A percentile compares a stretch with the other conserved stretches of the same genome.
These are phyloP conservation scores for Sebastes variabilis DNA, from an alignment of 2,797 vertebrate species.

Conservation along the genomic window DNA sequence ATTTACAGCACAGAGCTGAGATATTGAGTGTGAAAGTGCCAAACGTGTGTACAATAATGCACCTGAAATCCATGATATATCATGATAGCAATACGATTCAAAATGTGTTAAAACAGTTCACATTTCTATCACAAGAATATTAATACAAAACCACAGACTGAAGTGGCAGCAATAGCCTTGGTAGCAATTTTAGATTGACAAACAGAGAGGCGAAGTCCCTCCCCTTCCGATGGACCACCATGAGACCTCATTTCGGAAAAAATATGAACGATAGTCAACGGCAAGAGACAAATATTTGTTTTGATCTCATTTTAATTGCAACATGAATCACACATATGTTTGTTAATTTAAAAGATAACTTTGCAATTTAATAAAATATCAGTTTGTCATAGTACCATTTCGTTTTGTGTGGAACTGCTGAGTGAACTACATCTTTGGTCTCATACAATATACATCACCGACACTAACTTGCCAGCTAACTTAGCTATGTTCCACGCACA, in stretches of 20 bases:
- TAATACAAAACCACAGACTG: background rate
- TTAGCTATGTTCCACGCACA: too few species aligned
- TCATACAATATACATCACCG: too few species aligned
- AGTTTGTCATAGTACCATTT: too few species aligned
- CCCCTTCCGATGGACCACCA: too few species aligned
- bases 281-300: too few species aligned
- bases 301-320: rapidly evolving
- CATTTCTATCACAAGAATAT: background rate
- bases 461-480: too few species aligned
- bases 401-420: too few species aligned
- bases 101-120: background rate
- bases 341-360: too few species aligned
- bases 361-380: rapidly evolving
- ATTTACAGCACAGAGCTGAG: background rate
- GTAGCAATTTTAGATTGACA: background rate
- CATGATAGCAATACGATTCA: too few species aligned
- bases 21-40: background rate
- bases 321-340: too few species aligned
- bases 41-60: background rate
- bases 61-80: background rate
- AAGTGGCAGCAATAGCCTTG: background rate
- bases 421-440: rapidly evolving
- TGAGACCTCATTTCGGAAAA: too few species aligned
- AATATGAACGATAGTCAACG: too few species aligned
- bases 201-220: background rate